phyloP scores from a whole-genome alignment of 2,888 invertebrate genomes.

The Phyto melanocephala region DNA sequence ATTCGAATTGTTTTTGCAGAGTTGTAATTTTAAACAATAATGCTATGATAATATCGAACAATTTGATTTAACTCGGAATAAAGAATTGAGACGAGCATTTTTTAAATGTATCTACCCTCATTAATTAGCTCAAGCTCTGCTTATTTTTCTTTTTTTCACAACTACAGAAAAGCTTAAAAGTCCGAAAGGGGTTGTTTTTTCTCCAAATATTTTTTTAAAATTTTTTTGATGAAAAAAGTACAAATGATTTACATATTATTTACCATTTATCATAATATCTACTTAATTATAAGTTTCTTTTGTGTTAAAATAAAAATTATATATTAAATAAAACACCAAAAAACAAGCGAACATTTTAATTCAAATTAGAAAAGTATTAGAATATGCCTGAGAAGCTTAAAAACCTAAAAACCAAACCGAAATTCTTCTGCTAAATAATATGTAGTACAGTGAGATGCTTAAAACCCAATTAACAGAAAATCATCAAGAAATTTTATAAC shows the following conservation, averaged over 20 bases:
- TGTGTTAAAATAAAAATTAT: background rate
- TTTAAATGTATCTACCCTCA: no score
- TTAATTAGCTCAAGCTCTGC: no score
- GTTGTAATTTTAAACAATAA: no score
- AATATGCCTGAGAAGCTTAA: slow-evolving; percentile 2
- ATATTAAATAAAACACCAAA: background rate
- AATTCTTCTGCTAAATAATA: background rate
- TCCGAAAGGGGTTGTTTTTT: no score
- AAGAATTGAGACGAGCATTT: no score
- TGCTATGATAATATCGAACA: no score
- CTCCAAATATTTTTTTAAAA: no score
- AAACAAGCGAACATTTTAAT: background rate
- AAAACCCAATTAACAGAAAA: slow-evolving; percentile 14
- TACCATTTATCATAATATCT: background rate
- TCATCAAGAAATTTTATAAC: background rate
- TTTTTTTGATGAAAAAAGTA: slow-evolving; percentile 19
- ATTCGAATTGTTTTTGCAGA: no score
- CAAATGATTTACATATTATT: slow-evolving; percentile 52
- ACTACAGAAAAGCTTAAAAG: no score
- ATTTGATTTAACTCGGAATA: no score
- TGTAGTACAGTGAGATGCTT: background rate
- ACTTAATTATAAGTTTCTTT: slow-evolving; percentile 6
- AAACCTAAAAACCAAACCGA: background rate
- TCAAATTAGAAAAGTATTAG: background rate
- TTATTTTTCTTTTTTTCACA: no score